Evolutionary conservation across 2,888 invertebrate genomes (phyloP), one percentile per base, ranked within the genome.

Genomic region (Rutpela maculata): DNA sequence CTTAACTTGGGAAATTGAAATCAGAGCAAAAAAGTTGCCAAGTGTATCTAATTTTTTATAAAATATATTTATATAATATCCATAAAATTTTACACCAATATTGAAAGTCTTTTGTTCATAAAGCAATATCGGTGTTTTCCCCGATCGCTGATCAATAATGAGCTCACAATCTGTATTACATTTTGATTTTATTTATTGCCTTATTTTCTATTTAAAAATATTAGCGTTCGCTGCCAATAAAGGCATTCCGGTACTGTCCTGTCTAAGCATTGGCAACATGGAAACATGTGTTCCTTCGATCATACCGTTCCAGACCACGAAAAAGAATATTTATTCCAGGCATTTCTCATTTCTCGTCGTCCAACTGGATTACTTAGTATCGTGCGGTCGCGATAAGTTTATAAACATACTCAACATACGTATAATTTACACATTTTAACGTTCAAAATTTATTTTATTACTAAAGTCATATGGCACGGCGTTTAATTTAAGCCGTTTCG

Each of bases 361-460:
- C 63, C 75, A 57, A 75, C 75, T 75, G 69, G 70, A 55, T 70
- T 75, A 75, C 70, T 70, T 71, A 66, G 71, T 76, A 62, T 55
- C 63, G 55, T 63, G 72, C 18, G 71, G 75, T 76, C 66, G 59
- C 17, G 66, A 71, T n/a, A 26, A 59, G 43, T 57, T 65, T 65
- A 76, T 76, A 76, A 76, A 76, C 75, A 71, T 59, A 65, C 75
- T 60, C 65, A n/a, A 50, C 12, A 71, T 60, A n/a, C 38, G 19
- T 31, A 18, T 55, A 69, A 69, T 69, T 69, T 70, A 75, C 63
- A 35, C 63, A 57, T 63, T 63, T 70, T 59, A 70, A 15, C 19
- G 35, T 60, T 70, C n/a, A 15, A 50, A 15, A 50, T 43, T 18
- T 43, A 19, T 43, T 65, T 65, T 43, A 38, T 38, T 18, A 18